Evolutionary conservation across 2,888 invertebrate species (phyloP), one percentile per base, ranked within the genome.

Genomic region (Ophion ventricosus): DNA sequence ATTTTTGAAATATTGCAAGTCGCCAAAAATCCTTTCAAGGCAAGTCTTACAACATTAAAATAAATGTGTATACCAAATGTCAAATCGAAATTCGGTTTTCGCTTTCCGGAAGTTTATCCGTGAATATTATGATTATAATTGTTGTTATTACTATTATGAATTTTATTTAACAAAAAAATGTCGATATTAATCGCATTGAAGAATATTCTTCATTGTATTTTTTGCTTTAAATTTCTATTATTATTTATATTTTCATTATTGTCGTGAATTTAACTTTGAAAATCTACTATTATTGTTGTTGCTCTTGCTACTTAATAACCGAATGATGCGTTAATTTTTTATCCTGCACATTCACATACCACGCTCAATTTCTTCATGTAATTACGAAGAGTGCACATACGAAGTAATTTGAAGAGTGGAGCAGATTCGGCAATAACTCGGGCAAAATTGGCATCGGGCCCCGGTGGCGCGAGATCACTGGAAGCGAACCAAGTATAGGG

Each of bases 401-500:
- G 89, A n/a, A 87, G 61, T 4, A 92, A 26, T 74, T 91, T 92
- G 2, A 91, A 43, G 29, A 91, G 72, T 0, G 89, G 90, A n/a
- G 92, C 67, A 10, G 90, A 70, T 82, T 92, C 91, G 0, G 88
- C 77, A 0, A 91, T 82, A 10, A 91, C 54, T 23, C 88, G 81
- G 0, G 86, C 35, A 66, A 90, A 88, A 78, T 90, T 89, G 0
- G 85, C 81, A 7, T 88, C 23, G 3, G 83, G 75, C 3, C 87
- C 87, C 2, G 90, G 86, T 54, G 85, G 84, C 25, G 76, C 40
- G 1, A 89, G 84, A 25, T 64, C 29, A 64, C 61, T 72, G 14
- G 70, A 74, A 23, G 83, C 64, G 61, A 91, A 87, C 90, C 90
- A 92, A 3, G 78, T 80, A 63, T 90, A 92, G 0, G 92, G 92